Conservation (phyloP, 2,888 invertebrate species). For the Troides oblongomaculatus region DNA sequence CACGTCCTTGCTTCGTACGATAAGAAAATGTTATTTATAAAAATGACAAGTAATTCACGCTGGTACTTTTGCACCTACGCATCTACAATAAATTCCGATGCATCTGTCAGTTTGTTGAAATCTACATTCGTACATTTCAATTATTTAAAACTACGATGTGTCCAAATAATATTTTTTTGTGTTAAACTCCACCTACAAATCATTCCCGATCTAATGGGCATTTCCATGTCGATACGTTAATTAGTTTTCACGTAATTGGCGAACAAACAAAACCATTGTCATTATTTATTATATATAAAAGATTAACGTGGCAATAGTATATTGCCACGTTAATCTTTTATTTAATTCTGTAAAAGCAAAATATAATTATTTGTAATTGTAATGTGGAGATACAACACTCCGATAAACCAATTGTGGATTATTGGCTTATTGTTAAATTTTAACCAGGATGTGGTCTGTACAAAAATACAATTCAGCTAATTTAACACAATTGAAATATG, state of each 20-base stretch:
- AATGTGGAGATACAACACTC: conserved; percentile 37
- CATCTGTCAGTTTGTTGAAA: conserved; percentile 27
- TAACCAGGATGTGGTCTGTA: conserved; percentile 43
- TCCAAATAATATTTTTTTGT: neutral
- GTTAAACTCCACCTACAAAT: too few species aligned
- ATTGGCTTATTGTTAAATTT: conserved; percentile 38
- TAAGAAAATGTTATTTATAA: conserved; percentile 62
- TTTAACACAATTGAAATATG: conserved; percentile 32
- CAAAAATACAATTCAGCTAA: conserved; percentile 26
- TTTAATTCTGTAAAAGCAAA: conserved; percentile 26
- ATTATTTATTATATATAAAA: neutral
- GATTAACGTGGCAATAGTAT: too few species aligned
- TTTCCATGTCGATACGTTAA: too few species aligned
- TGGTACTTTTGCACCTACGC: conserved; percentile 41
- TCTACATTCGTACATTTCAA: neutral
- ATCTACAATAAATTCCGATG: conserved; percentile 32
- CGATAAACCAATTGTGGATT: conserved; percentile 44
- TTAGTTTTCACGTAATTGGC: too few species aligned
- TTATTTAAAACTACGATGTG: neutral
- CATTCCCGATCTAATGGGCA: too few species aligned
- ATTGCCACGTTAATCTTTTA: neutral
- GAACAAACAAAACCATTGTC: too few species aligned
- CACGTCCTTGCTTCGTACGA: conserved; percentile 63
- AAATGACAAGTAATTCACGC: conserved; percentile 44
- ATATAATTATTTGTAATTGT: conserved; percentile 43